Conservation (phyloP, 2,113 vertebrate genomes). For the Polyodon spathula region DNA sequence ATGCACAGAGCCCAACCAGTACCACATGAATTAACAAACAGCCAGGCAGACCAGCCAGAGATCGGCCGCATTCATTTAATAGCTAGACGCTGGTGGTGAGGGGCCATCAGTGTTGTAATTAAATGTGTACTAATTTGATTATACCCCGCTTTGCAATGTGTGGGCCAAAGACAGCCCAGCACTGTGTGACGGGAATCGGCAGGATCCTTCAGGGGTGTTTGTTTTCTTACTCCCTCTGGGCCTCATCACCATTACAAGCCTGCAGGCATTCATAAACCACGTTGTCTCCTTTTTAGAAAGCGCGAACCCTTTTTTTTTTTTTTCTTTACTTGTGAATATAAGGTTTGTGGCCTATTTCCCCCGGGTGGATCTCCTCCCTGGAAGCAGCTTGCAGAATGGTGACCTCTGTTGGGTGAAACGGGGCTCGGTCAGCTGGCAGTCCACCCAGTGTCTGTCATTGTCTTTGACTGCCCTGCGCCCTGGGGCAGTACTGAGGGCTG, state of each 20-base stretch:
- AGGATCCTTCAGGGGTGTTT: conserved; percentile 28
- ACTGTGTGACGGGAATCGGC: conserved; percentile 39
- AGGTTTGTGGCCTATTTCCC: background rate
- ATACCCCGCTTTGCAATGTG: conserved; percentile 34
- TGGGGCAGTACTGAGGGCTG: too few species aligned
- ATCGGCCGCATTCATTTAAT: background rate
- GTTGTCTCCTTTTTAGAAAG: conserved; percentile 13
- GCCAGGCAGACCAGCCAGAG: background rate
- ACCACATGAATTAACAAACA: conserved; percentile 5
- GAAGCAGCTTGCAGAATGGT: background rate
- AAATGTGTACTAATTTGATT: conserved; percentile 61
- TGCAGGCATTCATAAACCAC: conserved; percentile 36
- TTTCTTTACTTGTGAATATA: conserved; percentile 3
- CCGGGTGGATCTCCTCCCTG: background rate
- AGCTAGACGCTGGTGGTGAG: conserved; percentile 24
- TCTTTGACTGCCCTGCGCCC: background rate
- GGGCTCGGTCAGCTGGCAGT: background rate
- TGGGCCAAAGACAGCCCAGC: conserved; percentile 44
- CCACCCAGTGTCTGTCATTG: background rate
- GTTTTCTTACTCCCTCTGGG: conserved; percentile 14
- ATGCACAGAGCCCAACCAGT: background rate
- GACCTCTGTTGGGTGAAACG: background rate
- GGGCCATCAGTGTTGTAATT: conserved; percentile 51
- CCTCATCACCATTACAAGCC: background rate
- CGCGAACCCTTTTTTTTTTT: conserved; percentile 13